These are phyloP conservation scores for Stenopsyche tienmushanensis DNA, from an alignment of 1,140 invertebrate genomes.

Conservation along the genomic window DNA sequence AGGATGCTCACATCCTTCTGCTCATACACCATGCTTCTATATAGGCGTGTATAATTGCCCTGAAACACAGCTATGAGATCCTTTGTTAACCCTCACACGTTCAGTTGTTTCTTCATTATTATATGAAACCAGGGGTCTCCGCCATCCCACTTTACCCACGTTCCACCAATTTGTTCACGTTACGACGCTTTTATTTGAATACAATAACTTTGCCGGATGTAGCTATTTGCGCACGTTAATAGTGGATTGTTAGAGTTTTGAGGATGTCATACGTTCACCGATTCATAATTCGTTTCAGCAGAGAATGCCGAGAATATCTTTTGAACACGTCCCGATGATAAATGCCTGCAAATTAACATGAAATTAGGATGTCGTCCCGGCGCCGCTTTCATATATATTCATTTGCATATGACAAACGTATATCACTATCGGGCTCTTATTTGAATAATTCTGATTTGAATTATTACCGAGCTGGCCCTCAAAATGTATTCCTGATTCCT, in stretches of 20 bases:
- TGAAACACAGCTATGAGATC: too few relatives aligned
- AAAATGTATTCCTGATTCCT: background rate
- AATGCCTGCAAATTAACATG: constrained; percentile 17
- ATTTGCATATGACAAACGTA: constrained; percentile 1
- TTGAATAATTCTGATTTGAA: constrained; percentile 15
- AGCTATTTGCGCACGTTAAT: background rate
- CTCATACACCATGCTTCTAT: too few relatives aligned
- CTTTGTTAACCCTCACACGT: too few relatives aligned
- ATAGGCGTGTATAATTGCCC: too few relatives aligned
- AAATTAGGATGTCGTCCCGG: constrained; percentile 9
- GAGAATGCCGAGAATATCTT: too few relatives aligned
- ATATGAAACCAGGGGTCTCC: too few relatives aligned
- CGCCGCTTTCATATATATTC: background rate
- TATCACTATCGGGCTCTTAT: constrained; percentile 1
- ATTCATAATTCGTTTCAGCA: too few relatives aligned
- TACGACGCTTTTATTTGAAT: background rate
- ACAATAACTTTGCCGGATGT: constrained; percentile 5
- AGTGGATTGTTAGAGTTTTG: background rate
- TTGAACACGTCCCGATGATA: constrained; percentile 4
- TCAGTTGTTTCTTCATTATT: too few relatives aligned
- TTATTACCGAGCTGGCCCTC: background rate
- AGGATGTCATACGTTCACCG: background rate
- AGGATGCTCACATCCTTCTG: too few relatives aligned
- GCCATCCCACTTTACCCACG: background rate
- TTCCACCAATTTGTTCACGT: constrained; percentile 5